A percentile compares a stretch with the other conserved stretches of the same genome.
These are phyloP conservation scores for Vanessa cardui DNA, from an alignment of 2,888 invertebrate species.

Conservation along the genomic window DNA sequence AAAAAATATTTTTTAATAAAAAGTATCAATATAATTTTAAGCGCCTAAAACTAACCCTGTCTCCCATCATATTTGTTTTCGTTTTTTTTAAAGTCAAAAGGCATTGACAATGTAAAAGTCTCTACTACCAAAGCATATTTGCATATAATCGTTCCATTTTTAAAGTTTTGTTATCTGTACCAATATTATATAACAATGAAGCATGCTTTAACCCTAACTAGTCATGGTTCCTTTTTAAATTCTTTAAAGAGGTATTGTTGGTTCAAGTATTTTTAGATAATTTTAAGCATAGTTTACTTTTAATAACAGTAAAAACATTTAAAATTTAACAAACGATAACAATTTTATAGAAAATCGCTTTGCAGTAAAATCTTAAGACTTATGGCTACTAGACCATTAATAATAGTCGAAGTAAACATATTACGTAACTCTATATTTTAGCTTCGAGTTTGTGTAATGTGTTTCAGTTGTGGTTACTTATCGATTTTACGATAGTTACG, in stretches of 20 bases:
- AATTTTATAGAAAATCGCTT: not conserved
- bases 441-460: not conserved
- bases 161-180: too few species aligned
- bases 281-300: too few species aligned
- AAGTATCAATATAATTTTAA: too few species aligned
- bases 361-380: conserved; percentile 5
- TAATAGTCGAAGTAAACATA: conserved; percentile 14
- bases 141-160: too few species aligned
- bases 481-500: not conserved
- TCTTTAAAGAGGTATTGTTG: too few species aligned
- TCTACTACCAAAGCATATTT: not conserved
- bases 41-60: not conserved
- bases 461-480: not conserved
- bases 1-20: conserved; percentile 25
- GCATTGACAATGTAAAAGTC: not conserved
- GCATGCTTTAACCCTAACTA: too few species aligned
- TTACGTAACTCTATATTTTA: conserved; percentile 8
- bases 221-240: too few species aligned
- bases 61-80: not conserved
- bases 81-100: not conserved
- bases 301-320: not conserved
- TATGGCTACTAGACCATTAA: conserved; percentile 12
- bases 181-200: too few species aligned
- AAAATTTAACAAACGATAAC: not conserved
- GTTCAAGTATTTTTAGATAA: too few species aligned